Conservation (phyloP, 2,888 invertebrate species). For the Neuroscelio doddi region DNA sequence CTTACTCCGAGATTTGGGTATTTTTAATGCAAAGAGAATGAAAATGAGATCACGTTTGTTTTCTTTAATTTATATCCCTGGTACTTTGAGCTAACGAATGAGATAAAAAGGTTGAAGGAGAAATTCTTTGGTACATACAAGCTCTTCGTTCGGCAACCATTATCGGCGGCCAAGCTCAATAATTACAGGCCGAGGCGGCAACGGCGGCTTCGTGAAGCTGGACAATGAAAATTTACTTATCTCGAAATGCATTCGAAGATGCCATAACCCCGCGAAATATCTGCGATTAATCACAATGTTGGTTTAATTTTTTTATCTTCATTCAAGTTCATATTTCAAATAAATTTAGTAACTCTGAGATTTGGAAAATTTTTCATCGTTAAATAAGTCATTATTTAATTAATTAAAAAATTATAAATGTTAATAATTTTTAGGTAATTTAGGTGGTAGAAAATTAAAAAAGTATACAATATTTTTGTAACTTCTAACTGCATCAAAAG, state of each 20-base stretch:
- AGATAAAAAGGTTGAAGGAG: slow-evolving; percentile 4
- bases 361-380: too few species aligned
- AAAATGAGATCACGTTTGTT: background rate
- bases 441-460: too few species aligned
- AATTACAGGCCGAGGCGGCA: slow-evolving; percentile 44
- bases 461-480: too few species aligned
- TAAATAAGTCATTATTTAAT: too few species aligned
- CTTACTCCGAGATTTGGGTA: too few species aligned
- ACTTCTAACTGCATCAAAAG: too few species aligned
- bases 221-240: slow-evolving; percentile 25
- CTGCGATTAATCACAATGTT: background rate
- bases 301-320: too few species aligned
- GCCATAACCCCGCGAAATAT: background rate
- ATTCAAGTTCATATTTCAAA: too few species aligned
- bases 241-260: slow-evolving; percentile 12
- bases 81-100: background rate
- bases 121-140: slow-evolving; percentile 13
- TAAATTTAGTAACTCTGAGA: too few species aligned
- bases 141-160: slow-evolving; percentile 27
- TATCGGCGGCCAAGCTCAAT: slow-evolving; percentile 29
- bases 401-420: too few species aligned
- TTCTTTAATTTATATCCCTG: background rate
- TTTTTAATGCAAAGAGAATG: too few species aligned
- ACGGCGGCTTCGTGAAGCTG: slow-evolving; percentile 25
- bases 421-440: too few species aligned